Conservation (phyloP, 2,113 vertebrate genomes). For the Ammodramus savannarum region DNA sequence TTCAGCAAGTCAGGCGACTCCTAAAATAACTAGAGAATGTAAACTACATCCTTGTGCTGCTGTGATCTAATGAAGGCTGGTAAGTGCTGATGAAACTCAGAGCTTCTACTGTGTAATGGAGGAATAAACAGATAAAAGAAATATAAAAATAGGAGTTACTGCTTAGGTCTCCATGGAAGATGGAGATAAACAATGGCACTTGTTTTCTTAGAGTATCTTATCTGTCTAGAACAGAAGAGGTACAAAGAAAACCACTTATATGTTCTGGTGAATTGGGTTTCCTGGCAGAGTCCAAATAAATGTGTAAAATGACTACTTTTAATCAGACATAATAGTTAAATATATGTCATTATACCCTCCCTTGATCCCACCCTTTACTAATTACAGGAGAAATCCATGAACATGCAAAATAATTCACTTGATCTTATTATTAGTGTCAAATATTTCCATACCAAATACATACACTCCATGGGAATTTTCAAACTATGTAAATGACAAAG, state of each 20-base stretch:
- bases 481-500: not conserved
- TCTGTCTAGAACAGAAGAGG: not conserved
- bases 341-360: not conserved
- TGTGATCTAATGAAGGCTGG: not conserved
- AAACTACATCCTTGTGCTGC: not conserved
- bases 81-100: not conserved
- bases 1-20: not conserved
- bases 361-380: not conserved
- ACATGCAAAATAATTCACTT: not conserved
- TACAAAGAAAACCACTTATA: not conserved
- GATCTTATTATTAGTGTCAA: not conserved
- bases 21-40: conserved; percentile 25
- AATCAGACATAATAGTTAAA: not conserved
- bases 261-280: not conserved
- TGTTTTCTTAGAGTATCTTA: not conserved
- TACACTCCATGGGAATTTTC: not conserved
- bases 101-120: not conserved
- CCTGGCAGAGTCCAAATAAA: not conserved
- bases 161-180: not conserved
- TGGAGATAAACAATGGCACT: not conserved
- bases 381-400: not conserved
- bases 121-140: not conserved
- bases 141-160: not conserved
- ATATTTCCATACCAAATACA: not conserved
- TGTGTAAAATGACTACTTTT: not conserved